phyloP scores from a whole-genome alignment of 2,113 vertebrate species.

The Perca fluviatilis region DNA sequence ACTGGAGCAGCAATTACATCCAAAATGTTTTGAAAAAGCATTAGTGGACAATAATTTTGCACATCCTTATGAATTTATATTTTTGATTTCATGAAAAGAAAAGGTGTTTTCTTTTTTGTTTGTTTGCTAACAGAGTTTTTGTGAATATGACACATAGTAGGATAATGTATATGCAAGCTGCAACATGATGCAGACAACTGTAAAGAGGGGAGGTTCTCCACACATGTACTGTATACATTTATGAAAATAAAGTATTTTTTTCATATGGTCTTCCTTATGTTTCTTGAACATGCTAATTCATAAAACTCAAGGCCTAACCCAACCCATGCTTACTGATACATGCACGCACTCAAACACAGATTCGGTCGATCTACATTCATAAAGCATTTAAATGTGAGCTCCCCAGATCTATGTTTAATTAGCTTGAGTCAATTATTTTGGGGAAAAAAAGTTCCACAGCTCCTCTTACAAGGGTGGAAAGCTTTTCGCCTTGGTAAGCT shows the following conservation, averaged over 20 bases:
- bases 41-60: constrained; percentile 70
- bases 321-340: background rate
- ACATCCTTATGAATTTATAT: constrained; percentile 75
- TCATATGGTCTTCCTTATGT: constrained; percentile 49
- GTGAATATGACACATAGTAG: constrained; percentile 72
- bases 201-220: constrained; percentile 55
- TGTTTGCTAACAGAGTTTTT: constrained; percentile 69
- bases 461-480: constrained; percentile 51
- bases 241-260: constrained; percentile 87
- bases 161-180: constrained; percentile 77
- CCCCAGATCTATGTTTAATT: constrained; percentile 61
- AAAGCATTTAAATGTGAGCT: constrained; percentile 53
- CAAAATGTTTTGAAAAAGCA: constrained; percentile 63
- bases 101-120: constrained; percentile 47
- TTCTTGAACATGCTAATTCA: background rate
- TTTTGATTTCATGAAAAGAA: constrained; percentile 51
- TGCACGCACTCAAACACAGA: background rate
- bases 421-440: constrained; percentile 72
- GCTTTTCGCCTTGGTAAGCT: constrained; percentile 76
- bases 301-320: background rate
- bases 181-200: constrained; percentile 63
- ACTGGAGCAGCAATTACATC: constrained; percentile 60
- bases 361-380: background rate
- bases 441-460: constrained; percentile 68
- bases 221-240: constrained; percentile 82